Evolutionary conservation across 2,113 vertebrate species (phyloP).

Genomic region (Columba livia): DNA sequence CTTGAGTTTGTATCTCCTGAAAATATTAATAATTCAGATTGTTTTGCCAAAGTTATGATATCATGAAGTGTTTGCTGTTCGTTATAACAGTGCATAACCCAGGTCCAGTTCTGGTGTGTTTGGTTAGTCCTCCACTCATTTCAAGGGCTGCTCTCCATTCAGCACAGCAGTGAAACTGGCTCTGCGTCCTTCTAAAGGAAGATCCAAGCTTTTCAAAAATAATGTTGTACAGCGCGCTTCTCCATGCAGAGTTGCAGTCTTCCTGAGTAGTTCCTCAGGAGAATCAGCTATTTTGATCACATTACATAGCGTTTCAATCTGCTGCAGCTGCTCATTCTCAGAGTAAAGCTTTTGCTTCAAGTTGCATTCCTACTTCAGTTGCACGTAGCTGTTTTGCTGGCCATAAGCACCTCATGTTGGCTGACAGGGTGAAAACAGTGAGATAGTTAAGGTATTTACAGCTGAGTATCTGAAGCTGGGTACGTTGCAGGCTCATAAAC

Average conservation of each 20-base stretch:
- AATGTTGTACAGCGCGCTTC: fast-evolving
- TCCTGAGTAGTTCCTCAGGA: background rate
- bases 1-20: background rate
- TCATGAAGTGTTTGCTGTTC: background rate
- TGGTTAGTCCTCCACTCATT: background rate
- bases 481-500: background rate
- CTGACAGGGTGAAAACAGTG: background rate
- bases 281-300: background rate
- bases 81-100: background rate
- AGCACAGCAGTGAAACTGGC: background rate
- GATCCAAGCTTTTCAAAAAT: background rate
- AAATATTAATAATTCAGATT: background rate
- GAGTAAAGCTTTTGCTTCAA: background rate
- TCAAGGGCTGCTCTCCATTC: background rate
- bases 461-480: background rate
- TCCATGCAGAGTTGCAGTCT: background rate
- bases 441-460: background rate
- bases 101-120: background rate
- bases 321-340: background rate
- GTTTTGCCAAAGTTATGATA: background rate
- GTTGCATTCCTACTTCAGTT: background rate
- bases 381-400: background rate
- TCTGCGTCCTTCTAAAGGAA: background rate
- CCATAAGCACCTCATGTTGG: background rate
- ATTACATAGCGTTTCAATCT: fast-evolving